Conservation (phyloP, 2,113 vertebrate genomes). For the Hypanus sabinus region DNA sequence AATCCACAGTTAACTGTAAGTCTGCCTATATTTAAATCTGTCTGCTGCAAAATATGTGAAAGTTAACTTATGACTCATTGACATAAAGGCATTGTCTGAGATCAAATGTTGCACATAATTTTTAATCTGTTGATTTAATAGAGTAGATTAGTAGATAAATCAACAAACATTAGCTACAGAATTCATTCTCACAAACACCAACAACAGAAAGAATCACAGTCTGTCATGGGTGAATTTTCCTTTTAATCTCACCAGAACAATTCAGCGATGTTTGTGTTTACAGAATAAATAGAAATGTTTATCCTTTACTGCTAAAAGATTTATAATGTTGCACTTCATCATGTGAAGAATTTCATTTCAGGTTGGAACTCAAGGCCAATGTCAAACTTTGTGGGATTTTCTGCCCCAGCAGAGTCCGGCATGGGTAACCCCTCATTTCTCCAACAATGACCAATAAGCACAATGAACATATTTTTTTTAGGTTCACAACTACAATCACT, state of each 20-base stretch:
- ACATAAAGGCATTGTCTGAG: neutral
- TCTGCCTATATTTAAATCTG: neutral
- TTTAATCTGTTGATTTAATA: slow-evolving; percentile 23
- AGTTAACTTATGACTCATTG: slow-evolving; percentile 1
- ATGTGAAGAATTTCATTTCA: neutral
- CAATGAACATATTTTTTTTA: neutral
- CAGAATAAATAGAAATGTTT: neutral
- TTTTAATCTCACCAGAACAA: slow-evolving; percentile 18
- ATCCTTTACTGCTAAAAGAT: neutral
- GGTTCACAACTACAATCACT: neutral
- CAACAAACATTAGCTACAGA: slow-evolving; percentile 21
- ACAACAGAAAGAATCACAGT: neutral
- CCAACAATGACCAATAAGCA: neutral
- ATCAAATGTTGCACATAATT: neutral
- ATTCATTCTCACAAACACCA: neutral
- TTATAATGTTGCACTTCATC: neutral
- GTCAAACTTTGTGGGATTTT: neutral
- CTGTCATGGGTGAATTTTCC: neutral
- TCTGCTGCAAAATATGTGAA: neutral
- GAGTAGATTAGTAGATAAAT: neutral
- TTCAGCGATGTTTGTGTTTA: neutral
- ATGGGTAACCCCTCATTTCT: neutral
- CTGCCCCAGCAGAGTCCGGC: too few relatives aligned
- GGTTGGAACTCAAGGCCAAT: neutral
- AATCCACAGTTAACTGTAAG: neutral